Conservation (phyloP, 1,140 invertebrate species). For the Tetramorium simillimum region DNA sequence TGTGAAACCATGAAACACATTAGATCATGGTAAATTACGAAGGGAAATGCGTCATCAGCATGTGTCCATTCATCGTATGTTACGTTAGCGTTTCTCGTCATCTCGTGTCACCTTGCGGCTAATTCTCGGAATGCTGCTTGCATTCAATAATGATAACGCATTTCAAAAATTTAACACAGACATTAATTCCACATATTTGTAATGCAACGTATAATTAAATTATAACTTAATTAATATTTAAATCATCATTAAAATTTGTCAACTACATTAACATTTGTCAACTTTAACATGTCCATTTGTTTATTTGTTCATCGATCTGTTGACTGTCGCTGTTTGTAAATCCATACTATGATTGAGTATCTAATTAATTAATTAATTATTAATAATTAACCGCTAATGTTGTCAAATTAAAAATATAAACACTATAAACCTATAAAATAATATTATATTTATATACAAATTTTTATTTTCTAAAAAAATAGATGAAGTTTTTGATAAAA, state of each 20-base stretch:
- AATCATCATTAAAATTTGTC: constrained; percentile 38
- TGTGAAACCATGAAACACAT: background rate
- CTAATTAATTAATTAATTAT: constrained; percentile 46
- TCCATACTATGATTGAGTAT: background rate
- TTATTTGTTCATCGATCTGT: constrained; percentile 20
- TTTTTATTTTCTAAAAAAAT: background rate
- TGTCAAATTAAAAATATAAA: background rate
- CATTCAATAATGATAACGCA: constrained; percentile 1
- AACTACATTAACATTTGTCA: constrained; percentile 38
- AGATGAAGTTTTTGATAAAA: background rate
- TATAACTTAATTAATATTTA: constrained; percentile 29
- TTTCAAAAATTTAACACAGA: constrained; percentile 30
- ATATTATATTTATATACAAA: background rate
- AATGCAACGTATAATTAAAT: constrained; percentile 39
- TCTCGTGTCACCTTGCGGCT: constrained; percentile 45
- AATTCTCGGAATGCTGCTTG: constrained; percentile 39
- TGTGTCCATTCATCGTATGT: constrained; percentile 36
- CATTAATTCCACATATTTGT: constrained; percentile 11
- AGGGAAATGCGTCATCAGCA: constrained; percentile 59
- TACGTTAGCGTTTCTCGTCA: constrained; percentile 46
- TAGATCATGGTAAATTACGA: constrained; percentile 41
- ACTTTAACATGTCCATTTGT: constrained; percentile 15
- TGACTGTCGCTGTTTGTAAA: constrained; percentile 27
- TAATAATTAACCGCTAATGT: background rate
- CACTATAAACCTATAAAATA: background rate